Evolutionary conservation across 2,113 vertebrate species (phyloP).

Genomic region (Semnornis frantzii): DNA sequence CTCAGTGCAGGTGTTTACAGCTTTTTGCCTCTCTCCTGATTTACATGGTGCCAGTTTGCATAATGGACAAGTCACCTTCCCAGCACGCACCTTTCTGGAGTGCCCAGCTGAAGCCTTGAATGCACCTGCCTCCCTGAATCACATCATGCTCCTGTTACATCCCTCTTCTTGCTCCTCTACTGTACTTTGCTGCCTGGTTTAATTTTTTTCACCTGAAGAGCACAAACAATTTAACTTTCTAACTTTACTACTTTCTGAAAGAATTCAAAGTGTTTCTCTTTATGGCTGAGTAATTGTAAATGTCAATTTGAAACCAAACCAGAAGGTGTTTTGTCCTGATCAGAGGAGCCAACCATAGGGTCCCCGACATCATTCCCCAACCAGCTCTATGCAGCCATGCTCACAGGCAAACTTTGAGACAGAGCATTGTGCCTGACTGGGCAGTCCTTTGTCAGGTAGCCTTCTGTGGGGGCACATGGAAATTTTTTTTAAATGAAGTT

Average conservation of each 20-base stretch:
- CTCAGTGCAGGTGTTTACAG: neutral
- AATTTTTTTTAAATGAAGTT: neutral
- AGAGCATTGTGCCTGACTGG: accelerated
- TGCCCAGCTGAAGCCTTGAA: neutral
- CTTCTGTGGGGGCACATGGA: neutral
- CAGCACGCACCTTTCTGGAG: neutral
- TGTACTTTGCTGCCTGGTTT: slow-evolving; percentile 3
- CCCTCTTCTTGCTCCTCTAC: neutral
- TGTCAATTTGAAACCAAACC: neutral
- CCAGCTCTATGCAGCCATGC: accelerated
- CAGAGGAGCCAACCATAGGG: neutral
- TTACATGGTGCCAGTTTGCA: neutral
- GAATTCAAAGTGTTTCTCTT: neutral
- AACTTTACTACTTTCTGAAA: neutral
- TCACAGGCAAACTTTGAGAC: neutral
- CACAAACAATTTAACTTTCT: neutral
- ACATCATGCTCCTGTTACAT: neutral
- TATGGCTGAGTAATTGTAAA: neutral
- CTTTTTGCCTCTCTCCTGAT: neutral
- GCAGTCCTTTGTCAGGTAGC: neutral
- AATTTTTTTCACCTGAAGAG: neutral
- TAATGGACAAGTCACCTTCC: neutral
- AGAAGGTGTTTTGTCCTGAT: neutral
- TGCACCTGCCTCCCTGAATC: slow-evolving; percentile 15
- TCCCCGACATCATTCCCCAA: neutral